Base-by-base conservation (phyloP, 2,888 invertebrate species). In the Panopea generosa region DNA sequence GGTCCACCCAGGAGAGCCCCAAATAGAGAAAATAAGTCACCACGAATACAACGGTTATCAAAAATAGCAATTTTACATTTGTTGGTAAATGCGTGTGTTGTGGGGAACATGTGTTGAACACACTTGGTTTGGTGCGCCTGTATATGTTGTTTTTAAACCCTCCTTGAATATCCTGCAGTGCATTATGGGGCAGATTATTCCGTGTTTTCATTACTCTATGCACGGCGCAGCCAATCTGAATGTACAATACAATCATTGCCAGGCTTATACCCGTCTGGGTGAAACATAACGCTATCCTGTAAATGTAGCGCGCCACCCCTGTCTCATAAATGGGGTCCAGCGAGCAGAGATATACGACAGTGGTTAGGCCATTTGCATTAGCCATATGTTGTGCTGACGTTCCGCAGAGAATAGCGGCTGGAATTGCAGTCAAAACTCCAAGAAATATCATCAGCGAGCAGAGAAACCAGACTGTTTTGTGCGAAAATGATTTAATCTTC, bases 361-460 rank as follows among this genome's bases (percentile, higher is more conserved):
- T 73, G 11, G 24, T 29, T 2, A 22, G 18, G 1, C 74, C 73
- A 43, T 62, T 38, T 0, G 9, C 16, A 18, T 63, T 63, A 6
- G 22, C 55, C 73, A 80, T 73, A 11, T 50, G 27, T 45, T 55
- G 43, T 14, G 18, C 2, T 22, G 69, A 47, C 16, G 56, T 65
- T n/a, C 80, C 80, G 52, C 80, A 80, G 27, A 80, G 26, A 26
- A 80, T 50, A 22, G 76, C 76, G 6, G 80, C 66, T 2, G 76
- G 80, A 38, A 80, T 38, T 11, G 76, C 66, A 4, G 73, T 77
- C n/a, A 80, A 1, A 2, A 72, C 47, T 2, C 72, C 80, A 2
- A 80, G 43, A 29, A 70, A 4, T 14, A 73, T 47, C 53, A 70
- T 73, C 18, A 67, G 22, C n/a, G 62, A 14, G 53, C 80, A 80